Base-by-base conservation (phyloP, 2,888 invertebrate genomes). In the Portevinia maculata region DNA sequence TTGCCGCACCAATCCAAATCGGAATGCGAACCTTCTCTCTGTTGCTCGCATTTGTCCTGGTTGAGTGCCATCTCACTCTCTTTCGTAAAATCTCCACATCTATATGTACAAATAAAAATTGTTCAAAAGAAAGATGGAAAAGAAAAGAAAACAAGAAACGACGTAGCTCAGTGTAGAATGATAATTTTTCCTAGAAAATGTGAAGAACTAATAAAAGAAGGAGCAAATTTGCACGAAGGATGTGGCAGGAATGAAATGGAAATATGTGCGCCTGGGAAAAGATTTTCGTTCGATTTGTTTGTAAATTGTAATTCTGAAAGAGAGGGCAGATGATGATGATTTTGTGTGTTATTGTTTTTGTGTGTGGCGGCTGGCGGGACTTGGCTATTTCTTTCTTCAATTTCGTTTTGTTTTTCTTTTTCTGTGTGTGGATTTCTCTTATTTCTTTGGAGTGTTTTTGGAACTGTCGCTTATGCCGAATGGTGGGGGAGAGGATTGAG, bases 1-100 rank as follows among this genome's bases (percentile, higher is more conserved):
- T n/a, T 60, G 81, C 76, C 71, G 78, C 83, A 78, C 83, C 83
- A 83, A 83, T 83, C 83, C 83, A 73, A 83, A 78, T 83, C 71
- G 78, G 73, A 83, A 83, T 83, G 78, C 52, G 50, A 73, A 67
- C 60, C 50, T 55, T 41, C 3, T 71, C 83, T 83, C 83, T 83
- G 46, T 83, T 60, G 6, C 78, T 37, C 78, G 11, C 7, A 28
- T 13, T 13, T 1, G 0, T 8, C 4, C 3, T 6, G 17, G 13
- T 28, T 28, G 57, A n/a, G 13, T 32, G 57, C 59, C 60, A 37
- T 83, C 73, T 70, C 71, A 73, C 71, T 83, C 59, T 52, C 70
- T 83, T 59, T 83, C 60, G 59, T 83, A 71, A 75, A 76, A 64
- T 75, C 65, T 78, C 41, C 78, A 55, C 65, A 83, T 83, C 78